phyloP scores from a whole-genome alignment of 2,888 invertebrate genomes.

The Brenthis ino region DNA sequence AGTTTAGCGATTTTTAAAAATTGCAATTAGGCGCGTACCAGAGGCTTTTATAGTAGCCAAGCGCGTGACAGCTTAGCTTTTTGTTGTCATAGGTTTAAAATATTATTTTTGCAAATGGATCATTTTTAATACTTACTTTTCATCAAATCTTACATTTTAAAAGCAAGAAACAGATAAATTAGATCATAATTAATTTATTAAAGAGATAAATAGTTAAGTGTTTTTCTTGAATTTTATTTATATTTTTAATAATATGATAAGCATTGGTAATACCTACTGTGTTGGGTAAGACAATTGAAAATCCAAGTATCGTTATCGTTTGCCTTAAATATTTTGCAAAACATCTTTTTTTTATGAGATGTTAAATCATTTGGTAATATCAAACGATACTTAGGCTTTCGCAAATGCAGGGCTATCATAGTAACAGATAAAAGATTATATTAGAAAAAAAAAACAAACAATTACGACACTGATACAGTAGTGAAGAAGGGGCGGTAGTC shows the following conservation, averaged over 20 bases:
- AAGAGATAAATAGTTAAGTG: background rate
- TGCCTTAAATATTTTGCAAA: background rate
- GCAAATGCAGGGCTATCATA: conserved; percentile 16
- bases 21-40: too few species aligned
- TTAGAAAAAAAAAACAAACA: conserved; percentile 34
- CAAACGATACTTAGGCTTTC: conserved; percentile 25
- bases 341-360: background rate
- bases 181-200: conserved; percentile 1
- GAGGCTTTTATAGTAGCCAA: too few species aligned
- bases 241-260: conserved; percentile 20
- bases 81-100: too few species aligned
- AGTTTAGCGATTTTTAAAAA: too few species aligned
- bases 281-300: conserved; percentile 17
- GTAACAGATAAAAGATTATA: conserved; percentile 20
- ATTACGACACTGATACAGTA: conserved; percentile 81
- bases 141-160: conserved; percentile 6
- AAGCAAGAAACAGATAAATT: conserved; percentile 5
- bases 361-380: background rate
- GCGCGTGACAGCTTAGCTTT: too few species aligned
- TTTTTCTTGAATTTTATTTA: background rate
- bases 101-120: background rate
- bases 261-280: conserved; percentile 17
- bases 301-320: conserved; percentile 23
- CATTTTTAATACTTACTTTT: conserved; percentile 7
- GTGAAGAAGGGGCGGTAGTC: conserved; percentile 80